Percentiles rank a stretch among this genome's conserved stretches.
Evolutionary conservation across 2,888 invertebrate genomes (phyloP).

Genomic region (Tyria jacobaeae): DNA sequence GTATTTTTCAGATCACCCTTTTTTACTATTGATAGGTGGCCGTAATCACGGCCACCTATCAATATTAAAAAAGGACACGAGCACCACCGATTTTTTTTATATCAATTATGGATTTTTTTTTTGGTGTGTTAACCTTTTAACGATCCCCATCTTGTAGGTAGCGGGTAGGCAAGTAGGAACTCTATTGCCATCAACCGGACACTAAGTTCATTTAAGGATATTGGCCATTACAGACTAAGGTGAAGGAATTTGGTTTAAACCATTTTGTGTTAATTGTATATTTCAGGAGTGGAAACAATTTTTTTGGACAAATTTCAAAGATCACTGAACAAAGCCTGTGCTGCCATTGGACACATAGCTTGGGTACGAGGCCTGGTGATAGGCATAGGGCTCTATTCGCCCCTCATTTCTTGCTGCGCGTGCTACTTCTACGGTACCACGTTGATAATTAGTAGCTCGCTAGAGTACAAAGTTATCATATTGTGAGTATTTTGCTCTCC

Average conservation of each 20-base stretch:
- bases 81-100: too few relatives aligned
- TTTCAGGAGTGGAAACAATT: constrained; percentile 80
- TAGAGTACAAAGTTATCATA: constrained; percentile 89
- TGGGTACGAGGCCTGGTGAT: constrained; percentile 90
- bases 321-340: constrained; percentile 79
- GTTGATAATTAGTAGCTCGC: constrained; percentile 87
- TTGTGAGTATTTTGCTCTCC: constrained; percentile 86
- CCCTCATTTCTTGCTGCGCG: constrained; percentile 89
- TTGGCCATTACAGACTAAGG: too few relatives aligned
- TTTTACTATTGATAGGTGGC: too few relatives aligned
- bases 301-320: constrained; percentile 86
- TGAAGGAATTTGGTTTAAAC: neutral
- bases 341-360: constrained; percentile 84
- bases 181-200: too few relatives aligned
- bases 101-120: too few relatives aligned
- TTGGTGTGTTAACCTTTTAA: too few relatives aligned
- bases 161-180: too few relatives aligned
- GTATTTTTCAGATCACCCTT: too few relatives aligned
- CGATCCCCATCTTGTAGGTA: too few relatives aligned
- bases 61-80: too few relatives aligned
- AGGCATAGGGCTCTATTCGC: constrained; percentile 89
- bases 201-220: too few relatives aligned
- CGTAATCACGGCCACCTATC: too few relatives aligned
- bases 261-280: neutral
- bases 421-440: constrained; percentile 90